Evolutionary conservation across 1,140 invertebrate species (phyloP), one percentile per base, ranked within the genome.

Genomic region (Drosophila kurseongensis): DNA sequence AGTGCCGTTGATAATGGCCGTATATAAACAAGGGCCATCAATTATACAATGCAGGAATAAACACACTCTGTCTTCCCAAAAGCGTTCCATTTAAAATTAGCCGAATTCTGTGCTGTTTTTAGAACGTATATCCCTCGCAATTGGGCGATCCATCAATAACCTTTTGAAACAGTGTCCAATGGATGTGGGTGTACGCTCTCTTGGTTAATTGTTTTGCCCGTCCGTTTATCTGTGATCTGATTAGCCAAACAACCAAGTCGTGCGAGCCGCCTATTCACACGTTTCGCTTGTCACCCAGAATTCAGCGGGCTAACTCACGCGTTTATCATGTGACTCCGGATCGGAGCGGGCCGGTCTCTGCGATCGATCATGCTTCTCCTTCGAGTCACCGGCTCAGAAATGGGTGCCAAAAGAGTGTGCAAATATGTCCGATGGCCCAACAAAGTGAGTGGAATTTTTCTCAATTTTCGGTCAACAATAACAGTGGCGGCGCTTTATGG

Each of bases 281-380:
- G 84, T 89, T 86, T 79, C 54, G 69, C 65, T 62, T 86, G 83
- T 88, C 83, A 73, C 47, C 65, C 18, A 44, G 41, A 79, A 84
- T 67, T 79, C 52, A 58, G 67, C 40, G 66, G 60, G 61, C 50
- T 61, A 75, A 81, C 75, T 79, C 83, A 88, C 83, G 83, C 76
- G 75, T 89, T 80, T 83, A 55, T 88, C 83, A 88, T 88, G 83
- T 88, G 83, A 86, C 75, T 80, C 29, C 51, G 47, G 16, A 32
- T 29, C 14, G 55, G 29, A 32, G 4, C 13, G 27, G 47, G 14
- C 41, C 3, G 6, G 47, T 36, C 55, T 72, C 65, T 71, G 29
- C 41, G n/a, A 18, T 23, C 38, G 38, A 42, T 47, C 47, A 67
- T 32, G 38, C 45, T 29, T 32, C 50, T 55, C 14, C 52, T 23